Evolutionary conservation across 2,113 vertebrate species (phyloP).

Genomic region (Ptilorrhoa leucosticta): DNA sequence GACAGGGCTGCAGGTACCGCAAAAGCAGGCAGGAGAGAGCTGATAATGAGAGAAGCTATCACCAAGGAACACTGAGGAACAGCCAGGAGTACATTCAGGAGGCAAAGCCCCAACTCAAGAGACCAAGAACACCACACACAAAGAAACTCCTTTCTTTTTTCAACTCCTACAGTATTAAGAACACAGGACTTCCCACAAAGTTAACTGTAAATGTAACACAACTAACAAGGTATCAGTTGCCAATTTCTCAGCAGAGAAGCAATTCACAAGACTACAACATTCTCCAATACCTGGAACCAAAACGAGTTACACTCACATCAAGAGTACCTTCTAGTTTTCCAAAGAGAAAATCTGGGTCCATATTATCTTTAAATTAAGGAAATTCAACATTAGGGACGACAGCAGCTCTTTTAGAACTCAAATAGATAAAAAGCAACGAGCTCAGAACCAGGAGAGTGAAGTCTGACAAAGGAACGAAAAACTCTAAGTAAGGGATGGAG

Average conservation of each 20-base stretch:
- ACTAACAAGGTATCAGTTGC: background rate
- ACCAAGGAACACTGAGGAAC: background rate
- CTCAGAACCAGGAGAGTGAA: background rate
- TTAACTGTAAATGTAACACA: background rate
- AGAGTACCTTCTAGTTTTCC: background rate
- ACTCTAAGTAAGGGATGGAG: background rate
- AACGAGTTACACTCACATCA: background rate
- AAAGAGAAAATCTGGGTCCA: background rate
- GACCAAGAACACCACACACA: background rate
- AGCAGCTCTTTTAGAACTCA: background rate
- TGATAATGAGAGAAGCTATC: background rate
- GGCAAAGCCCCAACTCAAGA: background rate
- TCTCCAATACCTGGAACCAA: background rate
- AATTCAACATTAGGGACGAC: background rate
- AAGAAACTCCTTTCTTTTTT: background rate
- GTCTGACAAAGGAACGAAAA: background rate
- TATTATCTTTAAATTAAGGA: background rate
- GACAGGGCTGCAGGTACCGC: background rate
- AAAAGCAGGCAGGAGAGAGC: background rate
- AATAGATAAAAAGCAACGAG: background rate
- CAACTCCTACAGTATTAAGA: background rate
- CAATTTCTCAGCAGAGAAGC: background rate
- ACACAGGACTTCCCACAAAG: background rate
- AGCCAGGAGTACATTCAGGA: background rate
- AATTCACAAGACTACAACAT: background rate